Evolutionary conservation across 2,888 invertebrate species (phyloP).

Genomic region (Hirtodrosophila trivittata): DNA sequence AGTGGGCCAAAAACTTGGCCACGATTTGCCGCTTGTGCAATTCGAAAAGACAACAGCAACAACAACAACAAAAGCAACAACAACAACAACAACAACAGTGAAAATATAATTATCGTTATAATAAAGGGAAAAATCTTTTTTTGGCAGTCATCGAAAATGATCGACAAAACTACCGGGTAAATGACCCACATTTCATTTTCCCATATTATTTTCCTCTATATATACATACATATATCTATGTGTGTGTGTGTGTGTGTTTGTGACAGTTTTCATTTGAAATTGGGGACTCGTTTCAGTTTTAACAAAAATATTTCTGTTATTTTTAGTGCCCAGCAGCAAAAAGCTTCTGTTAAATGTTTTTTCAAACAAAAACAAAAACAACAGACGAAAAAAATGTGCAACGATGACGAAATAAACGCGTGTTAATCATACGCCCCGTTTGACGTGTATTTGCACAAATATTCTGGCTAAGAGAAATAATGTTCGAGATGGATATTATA

Average conservation of each 20-base stretch:
- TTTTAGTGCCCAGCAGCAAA: conserved; percentile 44
- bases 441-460: conserved; percentile 55
- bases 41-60: conserved; percentile 27
- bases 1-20: conserved; percentile 61
- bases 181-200: conserved; percentile 66
- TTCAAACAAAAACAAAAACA: not conserved
- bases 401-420: conserved; percentile 32
- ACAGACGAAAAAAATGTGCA: not conserved
- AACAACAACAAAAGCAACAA: conserved; percentile 38
- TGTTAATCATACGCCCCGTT: conserved; percentile 65
- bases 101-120: conserved; percentile 13
- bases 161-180: conserved; percentile 59
- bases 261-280: conserved; percentile 64
- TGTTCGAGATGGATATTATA: too few relatives aligned
- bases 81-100: conserved; percentile 26
- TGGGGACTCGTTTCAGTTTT: conserved; percentile 42
- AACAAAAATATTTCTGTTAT: conserved; percentile 37
- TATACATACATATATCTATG: conserved; percentile 10
- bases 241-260: conserved; percentile 12
- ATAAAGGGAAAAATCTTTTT: conserved; percentile 13
- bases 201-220: not conserved
- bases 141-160: conserved; percentile 39
- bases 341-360: too few relatives aligned
- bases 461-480: conserved; percentile 35
- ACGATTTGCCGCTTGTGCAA: conserved; percentile 69